These are phyloP conservation scores for Mamestra configurata DNA, from an alignment of 1,140 invertebrate species.

Conservation along the genomic window DNA sequence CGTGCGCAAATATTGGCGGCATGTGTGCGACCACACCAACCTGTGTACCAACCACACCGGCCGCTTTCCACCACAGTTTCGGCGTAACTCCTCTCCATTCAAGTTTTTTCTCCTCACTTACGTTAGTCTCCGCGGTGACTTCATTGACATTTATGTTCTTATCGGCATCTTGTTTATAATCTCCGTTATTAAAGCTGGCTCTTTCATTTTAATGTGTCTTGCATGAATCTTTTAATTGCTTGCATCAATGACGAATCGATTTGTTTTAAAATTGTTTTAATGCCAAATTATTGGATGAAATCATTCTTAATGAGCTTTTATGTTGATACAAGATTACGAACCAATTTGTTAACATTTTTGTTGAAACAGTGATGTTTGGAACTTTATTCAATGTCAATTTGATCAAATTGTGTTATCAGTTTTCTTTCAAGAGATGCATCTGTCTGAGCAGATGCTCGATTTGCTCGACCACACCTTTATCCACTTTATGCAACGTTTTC, in stretches of 20 bases:
- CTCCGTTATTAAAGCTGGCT: conserved; percentile 23
- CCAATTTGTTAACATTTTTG: neutral
- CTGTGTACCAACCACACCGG: conserved; percentile 27
- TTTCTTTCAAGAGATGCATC: neutral
- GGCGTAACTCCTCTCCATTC: conserved; percentile 47
- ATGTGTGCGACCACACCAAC: neutral
- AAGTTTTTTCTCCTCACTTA: conserved; percentile 47
- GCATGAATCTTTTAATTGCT: conserved; percentile 23
- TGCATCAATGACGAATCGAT: conserved; percentile 28
- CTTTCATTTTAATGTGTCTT: conserved; percentile 15
- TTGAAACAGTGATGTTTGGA: neutral
- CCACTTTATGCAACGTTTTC: neutral
- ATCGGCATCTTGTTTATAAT: conserved; percentile 10
- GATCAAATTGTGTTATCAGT: neutral
- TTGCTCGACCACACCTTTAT: neutral
- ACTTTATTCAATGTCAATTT: neutral
- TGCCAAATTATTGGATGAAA: neutral
- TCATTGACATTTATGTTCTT: conserved; percentile 21
- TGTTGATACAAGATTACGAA: neutral
- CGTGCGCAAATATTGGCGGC: conserved; percentile 36
- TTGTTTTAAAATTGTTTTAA: neutral
- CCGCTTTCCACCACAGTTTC: conserved; percentile 52
- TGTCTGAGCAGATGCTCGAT: neutral
- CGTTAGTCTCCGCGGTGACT: neutral
- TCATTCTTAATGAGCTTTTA: neutral